phyloP scores from a whole-genome alignment of 2,888 invertebrate genomes.

The Troides helena region DNA sequence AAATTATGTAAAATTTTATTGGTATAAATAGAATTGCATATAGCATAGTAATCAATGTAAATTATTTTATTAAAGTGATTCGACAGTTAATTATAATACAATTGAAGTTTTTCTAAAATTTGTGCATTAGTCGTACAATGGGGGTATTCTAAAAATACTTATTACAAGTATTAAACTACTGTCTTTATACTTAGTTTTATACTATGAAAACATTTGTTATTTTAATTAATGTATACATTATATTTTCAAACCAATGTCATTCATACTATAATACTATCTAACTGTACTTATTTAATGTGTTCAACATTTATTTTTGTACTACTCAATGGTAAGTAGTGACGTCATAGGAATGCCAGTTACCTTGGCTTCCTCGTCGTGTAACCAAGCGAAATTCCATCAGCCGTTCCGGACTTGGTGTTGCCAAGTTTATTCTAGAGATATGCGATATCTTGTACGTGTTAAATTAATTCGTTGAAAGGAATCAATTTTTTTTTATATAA shows the following conservation, averaged over 20 bases:
- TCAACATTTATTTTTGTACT: neutral
- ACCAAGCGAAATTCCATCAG: slow-evolving; percentile 11
- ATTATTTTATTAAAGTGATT: neutral
- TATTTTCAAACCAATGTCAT: neutral
- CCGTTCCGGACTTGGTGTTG: slow-evolving; percentile 18
- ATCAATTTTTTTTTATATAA: neutral
- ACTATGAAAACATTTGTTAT: neutral
- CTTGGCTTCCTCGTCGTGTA: slow-evolving; percentile 15
- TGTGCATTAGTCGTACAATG: neutral
- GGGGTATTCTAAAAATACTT: no score
- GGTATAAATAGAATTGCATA: no score
- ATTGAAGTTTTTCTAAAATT: neutral
- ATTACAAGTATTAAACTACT: no score
- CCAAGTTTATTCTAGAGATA: slow-evolving; percentile 9
- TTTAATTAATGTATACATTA: neutral
- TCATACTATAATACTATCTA: neutral
- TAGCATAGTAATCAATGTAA: no score
- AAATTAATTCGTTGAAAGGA: neutral
- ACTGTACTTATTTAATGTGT: neutral
- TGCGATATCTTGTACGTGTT: neutral
- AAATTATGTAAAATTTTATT: no score
- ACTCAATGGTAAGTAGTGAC: slow-evolving; percentile 12
- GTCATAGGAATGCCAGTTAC: slow-evolving; percentile 11
- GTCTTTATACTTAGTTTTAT: neutral
- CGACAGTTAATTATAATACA: neutral